phyloP scores from a whole-genome alignment of 2,888 invertebrate species.

The Sinohyriopsis cumingii region DNA sequence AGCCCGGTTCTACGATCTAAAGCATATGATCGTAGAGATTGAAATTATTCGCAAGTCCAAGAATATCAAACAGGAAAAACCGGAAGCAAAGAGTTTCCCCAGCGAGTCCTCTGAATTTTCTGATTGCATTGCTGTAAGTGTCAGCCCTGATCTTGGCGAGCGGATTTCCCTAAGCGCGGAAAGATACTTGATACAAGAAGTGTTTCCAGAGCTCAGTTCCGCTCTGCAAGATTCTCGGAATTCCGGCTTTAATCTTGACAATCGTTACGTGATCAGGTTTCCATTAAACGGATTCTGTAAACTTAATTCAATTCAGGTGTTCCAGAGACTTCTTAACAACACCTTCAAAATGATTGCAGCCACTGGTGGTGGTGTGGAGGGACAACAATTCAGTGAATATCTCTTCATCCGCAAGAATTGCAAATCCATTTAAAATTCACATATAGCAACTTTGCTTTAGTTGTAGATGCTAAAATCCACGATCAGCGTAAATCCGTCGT shows the following conservation, averaged over 20 bases:
- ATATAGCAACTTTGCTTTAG: no score
- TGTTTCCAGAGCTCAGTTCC: constrained; percentile 77
- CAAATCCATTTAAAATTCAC: constrained; percentile 13
- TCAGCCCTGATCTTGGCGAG: constrained; percentile 87
- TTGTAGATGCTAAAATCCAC: no score
- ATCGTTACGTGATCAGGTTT: constrained; percentile 87
- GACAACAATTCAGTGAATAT: constrained; percentile 92
- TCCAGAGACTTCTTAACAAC: constrained; percentile 85
- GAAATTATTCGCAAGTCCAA: constrained; percentile 47
- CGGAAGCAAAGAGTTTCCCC: constrained; percentile 22
- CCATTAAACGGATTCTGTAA: constrained; percentile 92
- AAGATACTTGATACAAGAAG: constrained; percentile 79
- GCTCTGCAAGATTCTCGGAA: constrained; percentile 84
- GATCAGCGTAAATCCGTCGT: no score
- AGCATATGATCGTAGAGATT: constrained; percentile 72
- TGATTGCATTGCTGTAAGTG: constrained; percentile 86
- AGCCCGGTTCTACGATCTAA: constrained; percentile 91
- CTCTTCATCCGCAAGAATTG: constrained; percentile 77
- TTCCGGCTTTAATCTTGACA: constrained; percentile 87
- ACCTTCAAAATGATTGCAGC: constrained; percentile 87
- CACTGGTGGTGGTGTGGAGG: constrained; percentile 89
- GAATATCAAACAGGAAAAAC: constrained; percentile 45
- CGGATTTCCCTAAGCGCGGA: constrained; percentile 88
- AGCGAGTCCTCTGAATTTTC: constrained; percentile 69
- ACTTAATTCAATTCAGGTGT: constrained; percentile 90